Base-by-base conservation (phyloP, 2,797 vertebrate species). In the Rhabdophis nuchalis region DNA sequence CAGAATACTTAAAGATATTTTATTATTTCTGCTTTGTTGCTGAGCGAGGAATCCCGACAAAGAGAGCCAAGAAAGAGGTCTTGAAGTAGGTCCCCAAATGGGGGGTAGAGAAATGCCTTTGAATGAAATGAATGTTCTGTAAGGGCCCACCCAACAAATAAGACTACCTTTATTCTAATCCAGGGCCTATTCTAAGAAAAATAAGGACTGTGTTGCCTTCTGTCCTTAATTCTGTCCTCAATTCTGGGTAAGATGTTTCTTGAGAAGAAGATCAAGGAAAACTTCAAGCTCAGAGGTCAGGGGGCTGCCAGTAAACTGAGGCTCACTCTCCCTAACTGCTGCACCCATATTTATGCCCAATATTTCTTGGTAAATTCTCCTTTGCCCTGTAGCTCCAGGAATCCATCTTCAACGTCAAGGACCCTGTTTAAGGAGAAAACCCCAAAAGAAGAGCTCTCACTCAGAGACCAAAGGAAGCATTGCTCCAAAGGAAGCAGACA, bases 381-480 rank as follows among this genome's bases (percentile, higher is more conserved):
- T 52, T 90, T 46, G 58, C 29, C 16, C 32, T 46, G 10, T 12
- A 82, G 20, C 36, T 46, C 72, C 36, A 82, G 50, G 56, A 87
- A 50, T 61, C 5, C 8, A 23, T 36, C 14, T n/a, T 88, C 20
- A 64, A 20, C 16, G 36, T 2, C 77, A 10, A 20, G 68, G 88
- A 46, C 1, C 14, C 50, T 12, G 14, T 68, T 20, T 46, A 18
- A 64, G 20, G 41, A 12, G 16, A 52, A 92, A 52, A 58, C 2
- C 13, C 9, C 16, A 25, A 50, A 0, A 0, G 60, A 10, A 5
- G 41, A 87, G 36, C 16, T 0, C 46, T 11, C 52, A 12, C 4
- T 0, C 56, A 8, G 64, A 32, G 27, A 3, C 4, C 4, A 58
- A 61, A 29, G 0, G 2, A 20, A 0, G 0, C 0, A 0, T 0